Conservation (phyloP, 2,888 invertebrate genomes). For the Plusia festucae region DNA sequence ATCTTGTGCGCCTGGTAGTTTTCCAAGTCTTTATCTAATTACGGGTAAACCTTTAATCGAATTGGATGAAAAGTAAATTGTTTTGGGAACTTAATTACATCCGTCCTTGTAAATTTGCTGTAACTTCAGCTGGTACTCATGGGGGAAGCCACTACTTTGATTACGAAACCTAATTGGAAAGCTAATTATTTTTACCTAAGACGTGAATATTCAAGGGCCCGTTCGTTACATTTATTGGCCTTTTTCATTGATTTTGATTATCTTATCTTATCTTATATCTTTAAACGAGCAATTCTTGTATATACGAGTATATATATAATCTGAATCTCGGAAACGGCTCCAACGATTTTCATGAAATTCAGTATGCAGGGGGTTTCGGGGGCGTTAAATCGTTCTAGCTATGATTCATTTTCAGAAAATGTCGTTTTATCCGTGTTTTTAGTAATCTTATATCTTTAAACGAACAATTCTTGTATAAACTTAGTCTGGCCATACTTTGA, state of each 20-base stretch:
- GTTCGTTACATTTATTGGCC: background rate
- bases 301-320: too few species aligned
- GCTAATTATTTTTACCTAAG: conserved; percentile 4
- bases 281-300: too few species aligned
- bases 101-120: background rate
- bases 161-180: conserved; percentile 4
- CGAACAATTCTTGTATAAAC: too few species aligned
- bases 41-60: background rate
- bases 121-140: background rate
- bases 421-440: too few species aligned
- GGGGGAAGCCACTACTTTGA: conserved; percentile 4
- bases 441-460: too few species aligned
- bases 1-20: background rate
- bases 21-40: background rate
- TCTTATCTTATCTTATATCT: too few species aligned
- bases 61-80: background rate
- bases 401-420: too few species aligned
- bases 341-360: too few species aligned
- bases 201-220: background rate
- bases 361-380: too few species aligned
- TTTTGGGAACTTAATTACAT: background rate
- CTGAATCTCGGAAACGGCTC: too few species aligned
- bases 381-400: too few species aligned
- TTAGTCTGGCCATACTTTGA: too few species aligned
- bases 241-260: background rate